phyloP scores from a whole-genome alignment of 2,888 invertebrate species.

The Drosophila ezoana region DNA sequence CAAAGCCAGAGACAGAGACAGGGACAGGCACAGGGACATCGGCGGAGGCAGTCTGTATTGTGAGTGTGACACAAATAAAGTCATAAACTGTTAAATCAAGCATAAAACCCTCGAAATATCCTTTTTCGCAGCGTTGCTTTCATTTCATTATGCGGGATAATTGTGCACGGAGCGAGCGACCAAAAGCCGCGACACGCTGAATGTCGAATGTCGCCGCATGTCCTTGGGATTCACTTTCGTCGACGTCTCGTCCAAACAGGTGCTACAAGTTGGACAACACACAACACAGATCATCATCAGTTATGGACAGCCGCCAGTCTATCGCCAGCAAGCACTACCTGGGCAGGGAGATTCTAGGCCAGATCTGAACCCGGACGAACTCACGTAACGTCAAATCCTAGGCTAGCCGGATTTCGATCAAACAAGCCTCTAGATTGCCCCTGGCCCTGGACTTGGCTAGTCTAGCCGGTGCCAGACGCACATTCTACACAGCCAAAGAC shows the following conservation, averaged over 20 bases:
- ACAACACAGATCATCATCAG: conserved; percentile 64
- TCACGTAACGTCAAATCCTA: conserved; percentile 67
- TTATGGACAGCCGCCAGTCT: conserved; percentile 32
- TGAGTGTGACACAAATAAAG: conserved; percentile 58
- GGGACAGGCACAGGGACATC: background rate
- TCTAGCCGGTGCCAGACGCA: conserved; percentile 50
- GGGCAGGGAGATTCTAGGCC: conserved; percentile 8
- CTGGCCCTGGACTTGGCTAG: conserved; percentile 59
- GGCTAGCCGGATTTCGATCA: conserved; percentile 71
- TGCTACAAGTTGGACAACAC: conserved; percentile 68
- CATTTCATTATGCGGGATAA: conserved; percentile 64
- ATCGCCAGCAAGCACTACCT: conserved; percentile 46
- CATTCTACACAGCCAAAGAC: conserved; percentile 11
- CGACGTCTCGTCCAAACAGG: conserved; percentile 57
- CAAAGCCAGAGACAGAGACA: conserved; percentile 17
- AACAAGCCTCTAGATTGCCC: conserved; percentile 72
- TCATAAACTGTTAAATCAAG: conserved; percentile 78
- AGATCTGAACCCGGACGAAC: conserved; percentile 26
- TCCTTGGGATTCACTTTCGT: conserved; percentile 66
- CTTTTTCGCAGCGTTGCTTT: conserved; percentile 68
- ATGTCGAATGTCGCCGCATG: conserved; percentile 26
- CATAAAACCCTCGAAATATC: conserved; percentile 73
- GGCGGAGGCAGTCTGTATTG: conserved; percentile 22
- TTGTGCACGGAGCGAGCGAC: conserved; percentile 56
- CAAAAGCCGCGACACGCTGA: conserved; percentile 52